Evolutionary conservation across 2,888 invertebrate genomes (phyloP).

Genomic region (Eristalis arbustorum): DNA sequence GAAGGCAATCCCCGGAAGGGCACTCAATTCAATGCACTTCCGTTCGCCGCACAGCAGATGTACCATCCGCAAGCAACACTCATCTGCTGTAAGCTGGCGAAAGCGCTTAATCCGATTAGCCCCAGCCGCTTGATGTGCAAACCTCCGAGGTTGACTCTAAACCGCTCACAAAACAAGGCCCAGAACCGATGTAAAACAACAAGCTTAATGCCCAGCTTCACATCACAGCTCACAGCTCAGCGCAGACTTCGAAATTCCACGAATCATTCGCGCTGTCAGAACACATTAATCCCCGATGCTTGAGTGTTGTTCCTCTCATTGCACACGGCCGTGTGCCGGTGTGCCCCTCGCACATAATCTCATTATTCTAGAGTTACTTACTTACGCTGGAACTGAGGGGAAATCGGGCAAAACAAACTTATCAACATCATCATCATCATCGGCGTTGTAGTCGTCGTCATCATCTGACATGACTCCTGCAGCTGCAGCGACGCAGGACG

Average conservation of each 20-base stretch:
- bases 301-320: constrained; percentile 28
- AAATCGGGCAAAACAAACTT: background rate
- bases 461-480: constrained; percentile 16
- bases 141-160: background rate
- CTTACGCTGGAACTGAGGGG: constrained; percentile 21
- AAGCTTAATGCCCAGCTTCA: background rate
- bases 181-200: background rate
- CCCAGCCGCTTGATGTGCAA: background rate
- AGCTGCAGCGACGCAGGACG: constrained; percentile 8
- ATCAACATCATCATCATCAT: constrained; percentile 5
- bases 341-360: constrained; percentile 32
- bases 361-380: constrained; percentile 47
- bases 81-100: background rate
- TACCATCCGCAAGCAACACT: background rate
- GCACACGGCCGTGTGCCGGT: constrained; percentile 22
- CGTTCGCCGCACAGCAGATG: background rate
- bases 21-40: too few species aligned
- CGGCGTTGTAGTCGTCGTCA: background rate
- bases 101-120: background rate
- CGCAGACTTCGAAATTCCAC: background rate
- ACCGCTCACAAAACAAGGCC: background rate
- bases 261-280: constrained; percentile 22
- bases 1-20: too few species aligned
- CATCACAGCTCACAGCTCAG: background rate
- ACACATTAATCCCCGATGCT: constrained; percentile 1